phyloP scores from a whole-genome alignment of 2,888 invertebrate species.

The Rhyacophila evoluta region DNA sequence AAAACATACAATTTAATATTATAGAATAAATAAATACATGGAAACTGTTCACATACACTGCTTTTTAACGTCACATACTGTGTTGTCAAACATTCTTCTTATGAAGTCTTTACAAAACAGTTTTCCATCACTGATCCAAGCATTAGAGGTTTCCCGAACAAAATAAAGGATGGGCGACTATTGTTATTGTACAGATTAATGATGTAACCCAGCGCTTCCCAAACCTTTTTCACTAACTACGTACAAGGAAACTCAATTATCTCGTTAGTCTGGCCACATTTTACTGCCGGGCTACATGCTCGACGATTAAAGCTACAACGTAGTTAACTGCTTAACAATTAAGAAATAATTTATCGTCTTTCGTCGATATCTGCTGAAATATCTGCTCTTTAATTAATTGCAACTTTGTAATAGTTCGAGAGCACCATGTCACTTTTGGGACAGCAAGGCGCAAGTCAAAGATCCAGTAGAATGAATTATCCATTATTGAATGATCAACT shows the following conservation, averaged over 20 bases:
- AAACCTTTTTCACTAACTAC: conserved; percentile 7
- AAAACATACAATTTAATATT: too few relatives aligned
- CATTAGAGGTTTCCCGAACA: neutral
- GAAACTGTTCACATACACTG: too few relatives aligned
- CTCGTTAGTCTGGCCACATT: neutral
- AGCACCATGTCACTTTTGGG: neutral
- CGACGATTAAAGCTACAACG: neutral
- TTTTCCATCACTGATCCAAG: neutral
- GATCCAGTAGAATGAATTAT: too few relatives aligned
- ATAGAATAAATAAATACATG: too few relatives aligned
- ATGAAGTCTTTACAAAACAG: neutral
- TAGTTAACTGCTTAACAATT: neutral
- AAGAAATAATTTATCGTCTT: neutral
- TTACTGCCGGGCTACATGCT: neutral
- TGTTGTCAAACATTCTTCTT: too few relatives aligned
- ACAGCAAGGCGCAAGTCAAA: too few relatives aligned
- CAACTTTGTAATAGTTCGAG: too few relatives aligned
- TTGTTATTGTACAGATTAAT: conserved; percentile 17
- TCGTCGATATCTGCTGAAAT: neutral
- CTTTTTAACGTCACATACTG: too few relatives aligned
- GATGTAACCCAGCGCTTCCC: conserved; percentile 9
- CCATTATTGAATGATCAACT: too few relatives aligned
- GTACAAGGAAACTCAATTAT: conserved; percentile 7
- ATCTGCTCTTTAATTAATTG: neutral
- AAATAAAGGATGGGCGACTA: neutral